phyloP scores from a whole-genome alignment of 2,888 invertebrate genomes.

The Troglohyphantes excavatus region DNA sequence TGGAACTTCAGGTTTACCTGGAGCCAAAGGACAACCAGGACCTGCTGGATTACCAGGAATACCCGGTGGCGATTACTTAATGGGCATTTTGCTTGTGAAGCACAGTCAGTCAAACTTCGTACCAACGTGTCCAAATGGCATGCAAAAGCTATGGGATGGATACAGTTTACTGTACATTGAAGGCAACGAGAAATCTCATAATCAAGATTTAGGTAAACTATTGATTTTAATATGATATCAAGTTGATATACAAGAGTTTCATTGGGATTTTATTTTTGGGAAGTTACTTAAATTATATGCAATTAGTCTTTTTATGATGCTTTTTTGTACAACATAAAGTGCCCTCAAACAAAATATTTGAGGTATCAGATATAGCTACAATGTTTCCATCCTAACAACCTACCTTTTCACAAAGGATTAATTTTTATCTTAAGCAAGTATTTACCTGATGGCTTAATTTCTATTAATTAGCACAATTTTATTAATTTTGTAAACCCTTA shows the following conservation, averaged over 20 bases:
- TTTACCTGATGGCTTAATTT: too few relatives aligned
- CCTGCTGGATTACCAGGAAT: constrained; percentile 86
- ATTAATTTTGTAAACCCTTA: background rate
- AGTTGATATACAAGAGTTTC: too few relatives aligned
- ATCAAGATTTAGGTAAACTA: constrained; percentile 92
- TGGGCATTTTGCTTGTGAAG: constrained; percentile 92
- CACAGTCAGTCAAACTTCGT: constrained; percentile 94
- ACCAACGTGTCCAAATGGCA: constrained; percentile 93
- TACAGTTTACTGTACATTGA: constrained; percentile 97
- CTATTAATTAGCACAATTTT: too few relatives aligned
- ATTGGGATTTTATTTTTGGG: too few relatives aligned
- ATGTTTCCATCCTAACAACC: too few relatives aligned
- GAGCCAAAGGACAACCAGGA: constrained; percentile 88
- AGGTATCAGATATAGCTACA: too few relatives aligned
- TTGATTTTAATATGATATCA: background rate
- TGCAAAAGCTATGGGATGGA: constrained; percentile 96
- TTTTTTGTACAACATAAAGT: too few relatives aligned
- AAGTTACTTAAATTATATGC: too few relatives aligned
- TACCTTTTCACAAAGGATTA: too few relatives aligned
- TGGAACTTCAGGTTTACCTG: constrained; percentile 83
- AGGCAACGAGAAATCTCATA: constrained; percentile 97
- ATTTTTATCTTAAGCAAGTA: too few relatives aligned
- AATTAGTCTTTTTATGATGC: too few relatives aligned
- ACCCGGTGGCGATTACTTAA: constrained; percentile 88
- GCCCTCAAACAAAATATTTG: too few relatives aligned